Conservation (phyloP, 2,113 vertebrate genomes). For the Nothocercus nigrocapillus region DNA sequence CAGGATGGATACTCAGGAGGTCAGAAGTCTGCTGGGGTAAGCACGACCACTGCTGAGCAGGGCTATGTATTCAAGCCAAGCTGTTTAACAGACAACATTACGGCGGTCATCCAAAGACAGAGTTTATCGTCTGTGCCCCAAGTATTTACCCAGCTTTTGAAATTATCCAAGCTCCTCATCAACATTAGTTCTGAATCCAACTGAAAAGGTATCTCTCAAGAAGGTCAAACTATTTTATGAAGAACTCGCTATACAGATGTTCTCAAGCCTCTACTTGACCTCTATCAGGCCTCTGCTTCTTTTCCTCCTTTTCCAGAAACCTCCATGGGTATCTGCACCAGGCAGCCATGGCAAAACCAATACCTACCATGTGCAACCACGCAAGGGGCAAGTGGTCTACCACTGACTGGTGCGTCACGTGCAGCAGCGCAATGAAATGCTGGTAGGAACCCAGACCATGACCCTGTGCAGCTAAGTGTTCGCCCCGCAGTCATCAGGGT, state of each 20-base stretch:
- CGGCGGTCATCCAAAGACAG: neutral
- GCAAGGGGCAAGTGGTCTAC: neutral
- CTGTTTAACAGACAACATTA: neutral
- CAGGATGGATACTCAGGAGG: neutral
- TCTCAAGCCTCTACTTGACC: neutral
- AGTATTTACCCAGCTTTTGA: neutral
- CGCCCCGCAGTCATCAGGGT: neutral
- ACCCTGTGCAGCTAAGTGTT: fast-evolving
- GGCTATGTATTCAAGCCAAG: neutral
- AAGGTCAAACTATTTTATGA: neutral
- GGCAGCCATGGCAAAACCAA: neutral
- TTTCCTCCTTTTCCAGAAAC: neutral
- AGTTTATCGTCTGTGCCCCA: neutral
- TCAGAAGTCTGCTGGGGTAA: fast-evolving
- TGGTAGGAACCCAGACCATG: fast-evolving
- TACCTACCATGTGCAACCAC: neutral
- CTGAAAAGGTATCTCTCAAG: neutral
- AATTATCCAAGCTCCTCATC: neutral
- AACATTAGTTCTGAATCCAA: neutral
- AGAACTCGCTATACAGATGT: neutral
- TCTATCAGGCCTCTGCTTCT: neutral
- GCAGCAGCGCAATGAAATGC: neutral
- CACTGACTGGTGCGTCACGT: neutral
- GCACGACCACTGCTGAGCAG: fast-evolving
- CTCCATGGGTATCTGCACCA: no score